Evolutionary conservation across 2,888 invertebrate species (phyloP).

Genomic region (Spisula solida): DNA sequence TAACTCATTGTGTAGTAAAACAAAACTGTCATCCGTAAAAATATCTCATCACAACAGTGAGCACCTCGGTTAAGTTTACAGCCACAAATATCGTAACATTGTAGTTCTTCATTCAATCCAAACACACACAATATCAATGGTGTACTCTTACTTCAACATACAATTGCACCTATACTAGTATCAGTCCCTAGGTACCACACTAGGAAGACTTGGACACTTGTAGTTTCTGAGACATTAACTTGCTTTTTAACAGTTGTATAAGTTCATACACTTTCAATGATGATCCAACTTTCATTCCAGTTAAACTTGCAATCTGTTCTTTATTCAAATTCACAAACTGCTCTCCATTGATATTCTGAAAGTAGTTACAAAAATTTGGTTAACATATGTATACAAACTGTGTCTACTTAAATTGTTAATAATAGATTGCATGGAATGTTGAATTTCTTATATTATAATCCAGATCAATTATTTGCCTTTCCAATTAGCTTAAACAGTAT

Average conservation of each 20-base stretch:
- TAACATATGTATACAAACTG: too few relatives aligned
- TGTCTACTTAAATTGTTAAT: too few relatives aligned
- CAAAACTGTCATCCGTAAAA: background rate
- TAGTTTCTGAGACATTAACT: slow-evolving; percentile 64
- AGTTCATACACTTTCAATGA: slow-evolving; percentile 97
- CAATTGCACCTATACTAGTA: background rate
- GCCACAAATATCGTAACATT: background rate
- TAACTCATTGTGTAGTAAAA: slow-evolving; percentile 2
- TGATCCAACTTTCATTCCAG: slow-evolving; percentile 97
- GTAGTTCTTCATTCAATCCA: background rate
- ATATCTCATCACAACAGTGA: slow-evolving; percentile 4
- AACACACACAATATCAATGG: background rate
- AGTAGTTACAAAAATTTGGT: slow-evolving; percentile 55
- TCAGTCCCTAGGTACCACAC: background rate
- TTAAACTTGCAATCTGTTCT: slow-evolving; percentile 95
- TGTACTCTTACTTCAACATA: background rate
- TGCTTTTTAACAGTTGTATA: slow-evolving; percentile 94
- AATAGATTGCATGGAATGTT: too few relatives aligned
- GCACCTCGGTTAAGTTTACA: background rate
- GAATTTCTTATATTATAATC: too few relatives aligned
- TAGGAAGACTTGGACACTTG: slow-evolving; percentile 27
- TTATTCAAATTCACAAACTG: slow-evolving; percentile 94
- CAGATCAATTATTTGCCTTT: too few relatives aligned
- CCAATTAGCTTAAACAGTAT: too few relatives aligned
- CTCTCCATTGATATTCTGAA: slow-evolving; percentile 93